phyloP scores from a whole-genome alignment of 1,140 invertebrate genomes.

The Drosophila subpulchrella region DNA sequence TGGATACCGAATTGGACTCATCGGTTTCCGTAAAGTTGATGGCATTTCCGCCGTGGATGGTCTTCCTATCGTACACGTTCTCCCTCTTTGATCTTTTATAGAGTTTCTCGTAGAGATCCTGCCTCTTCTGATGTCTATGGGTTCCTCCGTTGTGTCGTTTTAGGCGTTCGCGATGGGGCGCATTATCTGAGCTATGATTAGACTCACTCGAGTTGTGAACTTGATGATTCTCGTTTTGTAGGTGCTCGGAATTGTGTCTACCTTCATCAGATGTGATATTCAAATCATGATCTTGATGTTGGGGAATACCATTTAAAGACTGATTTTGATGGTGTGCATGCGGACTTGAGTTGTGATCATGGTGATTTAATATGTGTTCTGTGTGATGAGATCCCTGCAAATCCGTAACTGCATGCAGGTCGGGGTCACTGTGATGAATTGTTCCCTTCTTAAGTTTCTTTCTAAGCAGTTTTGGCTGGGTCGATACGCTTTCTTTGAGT shows the following conservation, averaged over 20 bases:
- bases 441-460: constrained; percentile 80
- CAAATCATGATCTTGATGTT: not conserved
- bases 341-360: not conserved
- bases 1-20: constrained; percentile 89
- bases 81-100: constrained; percentile 86
- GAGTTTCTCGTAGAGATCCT: constrained; percentile 67
- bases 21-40: constrained; percentile 86
- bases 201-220: not conserved
- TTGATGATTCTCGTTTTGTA: not conserved
- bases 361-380: constrained; percentile 17
- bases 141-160: constrained; percentile 24
- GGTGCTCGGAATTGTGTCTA: not conserved
- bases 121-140: constrained; percentile 33
- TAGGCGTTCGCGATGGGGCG: not conserved
- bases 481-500: not conserved
- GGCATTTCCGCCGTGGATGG: constrained; percentile 90
- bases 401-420: not conserved
- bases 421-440: constrained; percentile 9
- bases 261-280: not conserved
- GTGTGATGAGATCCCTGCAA: constrained; percentile 6
- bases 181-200: not conserved
- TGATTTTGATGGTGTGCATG: constrained; percentile 5
- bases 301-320: not conserved
- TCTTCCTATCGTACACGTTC: constrained; percentile 89
- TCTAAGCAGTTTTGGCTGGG: constrained; percentile 13